These are phyloP conservation scores for Rutpela maculata DNA, from an alignment of 2,888 invertebrate species.

Conservation along the genomic window DNA sequence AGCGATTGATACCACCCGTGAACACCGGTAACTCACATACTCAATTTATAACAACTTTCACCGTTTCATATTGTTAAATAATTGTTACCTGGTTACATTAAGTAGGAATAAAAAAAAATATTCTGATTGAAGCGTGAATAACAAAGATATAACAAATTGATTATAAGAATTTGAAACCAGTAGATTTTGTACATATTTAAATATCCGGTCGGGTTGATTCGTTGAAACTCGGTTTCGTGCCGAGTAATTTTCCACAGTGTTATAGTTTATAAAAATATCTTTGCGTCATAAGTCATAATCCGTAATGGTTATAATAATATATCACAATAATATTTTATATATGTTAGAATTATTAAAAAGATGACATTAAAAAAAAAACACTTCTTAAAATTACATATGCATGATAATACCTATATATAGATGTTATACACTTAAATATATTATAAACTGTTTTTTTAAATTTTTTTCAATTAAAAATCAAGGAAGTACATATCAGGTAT, in stretches of 20 bases:
- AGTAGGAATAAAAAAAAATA: neutral
- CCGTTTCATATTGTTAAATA: neutral
- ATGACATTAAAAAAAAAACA: too few species aligned
- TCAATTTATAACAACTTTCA: conserved; percentile 5
- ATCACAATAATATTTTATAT: too few species aligned
- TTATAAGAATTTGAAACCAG: neutral
- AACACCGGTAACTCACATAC: neutral
- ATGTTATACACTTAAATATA: too few species aligned
- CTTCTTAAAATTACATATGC: too few species aligned
- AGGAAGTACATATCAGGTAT: too few species aligned
- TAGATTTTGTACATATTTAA: neutral
- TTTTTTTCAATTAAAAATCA: too few species aligned
- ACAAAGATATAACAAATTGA: neutral
- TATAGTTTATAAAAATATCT: neutral
- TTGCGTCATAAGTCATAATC: too few species aligned
- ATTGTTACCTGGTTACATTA: neutral
- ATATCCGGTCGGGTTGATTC: neutral
- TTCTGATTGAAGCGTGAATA: neutral
- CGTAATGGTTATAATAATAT: too few species aligned
- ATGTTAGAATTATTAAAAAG: too few species aligned
- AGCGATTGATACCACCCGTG: conserved; percentile 10
- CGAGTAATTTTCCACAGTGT: conserved; percentile 16
- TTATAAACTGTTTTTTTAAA: too few species aligned
- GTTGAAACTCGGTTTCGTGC: neutral
- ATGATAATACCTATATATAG: too few species aligned